Base-by-base conservation (phyloP, 2,797 vertebrate species). In the Kryptolebias ocellatus region DNA sequence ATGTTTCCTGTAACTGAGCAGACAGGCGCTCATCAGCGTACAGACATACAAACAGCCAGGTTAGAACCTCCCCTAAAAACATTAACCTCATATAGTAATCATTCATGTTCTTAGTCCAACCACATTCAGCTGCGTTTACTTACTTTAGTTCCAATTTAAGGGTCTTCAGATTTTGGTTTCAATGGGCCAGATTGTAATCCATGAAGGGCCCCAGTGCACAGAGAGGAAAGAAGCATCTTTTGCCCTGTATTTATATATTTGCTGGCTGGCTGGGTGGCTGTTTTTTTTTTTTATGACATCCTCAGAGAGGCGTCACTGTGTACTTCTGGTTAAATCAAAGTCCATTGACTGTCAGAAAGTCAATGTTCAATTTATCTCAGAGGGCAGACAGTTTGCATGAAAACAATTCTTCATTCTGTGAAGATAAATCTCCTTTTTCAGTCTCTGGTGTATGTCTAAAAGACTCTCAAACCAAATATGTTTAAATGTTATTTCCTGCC, bases 221-320 rank as follows among this genome's bases (percentile, higher is more conserved):
- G 64, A 78, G 82, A 83, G 54, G 68, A 72, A 57, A 53, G 74
- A 76, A 71, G 61, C 56, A 75, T 83, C 69, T 80, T 85, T 68
- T 17, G n/a, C 51, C 64, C 74, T 60, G 78, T 69, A 81, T 92
- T 92, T 94, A 92, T 94, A 91, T 69, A 66, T 80, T 72, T 67
- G 69, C 81, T 34, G 56, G 24, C 64, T 58, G 79, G 55, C 53
- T 24, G 20, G 20, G 20, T 24, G 20, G 20, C 20, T 24, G 64
- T 65, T 74, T 84, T 89, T 24, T 24, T 76, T 71, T 79, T 88
- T 90, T 90, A 91, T 76, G 86, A 88, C 88, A 75, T 81, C 75
- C 50, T 34, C 64, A 44, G 64, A 87, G 91, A 94, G 92, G 94
- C 91, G 93, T 92, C 90, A 52, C 92, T 89, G 72, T 83, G 72